Evolutionary conservation across 2,888 invertebrate species (phyloP).

Genomic region (Cheilosia soror): DNA sequence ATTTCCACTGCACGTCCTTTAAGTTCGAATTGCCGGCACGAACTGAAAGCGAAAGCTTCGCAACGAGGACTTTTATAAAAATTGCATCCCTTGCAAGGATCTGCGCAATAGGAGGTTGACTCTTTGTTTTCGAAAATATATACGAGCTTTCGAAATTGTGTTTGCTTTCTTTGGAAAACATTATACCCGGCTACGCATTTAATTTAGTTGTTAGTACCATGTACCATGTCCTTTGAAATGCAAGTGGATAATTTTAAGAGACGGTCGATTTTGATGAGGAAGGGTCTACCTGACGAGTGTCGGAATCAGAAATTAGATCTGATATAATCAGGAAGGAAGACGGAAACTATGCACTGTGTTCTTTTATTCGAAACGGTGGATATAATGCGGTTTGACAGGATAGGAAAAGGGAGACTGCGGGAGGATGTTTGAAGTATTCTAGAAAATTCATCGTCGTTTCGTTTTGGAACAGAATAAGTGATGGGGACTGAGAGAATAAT

Average conservation of each 20-base stretch:
- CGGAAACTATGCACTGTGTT: conserved; percentile 54
- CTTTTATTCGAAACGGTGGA: conserved; percentile 22
- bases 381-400: conserved; percentile 44
- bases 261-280: conserved; percentile 46
- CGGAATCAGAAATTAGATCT: conserved; percentile 32
- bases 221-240: conserved; percentile 47
- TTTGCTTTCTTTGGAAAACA: conserved; percentile 11
- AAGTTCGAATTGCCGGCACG: conserved; percentile 73
- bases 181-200: conserved; percentile 55
- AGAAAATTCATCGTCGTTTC: conserved; percentile 52
- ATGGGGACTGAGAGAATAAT: conserved; percentile 49
- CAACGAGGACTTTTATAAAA: conserved; percentile 63
- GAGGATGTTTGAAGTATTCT: conserved; percentile 51
- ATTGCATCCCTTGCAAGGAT: conserved; percentile 35
- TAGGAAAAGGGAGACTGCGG: conserved; percentile 30
- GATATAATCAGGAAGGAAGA: conserved; percentile 59
- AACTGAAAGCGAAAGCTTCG: conserved; percentile 73
- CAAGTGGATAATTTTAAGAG: conserved; percentile 40
- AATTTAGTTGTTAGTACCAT: conserved; percentile 65
- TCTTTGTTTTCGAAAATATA: conserved; percentile 49
- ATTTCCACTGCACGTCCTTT: conserved; percentile 31
- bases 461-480: conserved; percentile 1
- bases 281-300: conserved; percentile 49
- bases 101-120: conserved; percentile 48
- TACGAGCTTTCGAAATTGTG: conserved; percentile 40